Base-by-base conservation (phyloP, 2,113 vertebrate species). In the Megalops atlanticus region DNA sequence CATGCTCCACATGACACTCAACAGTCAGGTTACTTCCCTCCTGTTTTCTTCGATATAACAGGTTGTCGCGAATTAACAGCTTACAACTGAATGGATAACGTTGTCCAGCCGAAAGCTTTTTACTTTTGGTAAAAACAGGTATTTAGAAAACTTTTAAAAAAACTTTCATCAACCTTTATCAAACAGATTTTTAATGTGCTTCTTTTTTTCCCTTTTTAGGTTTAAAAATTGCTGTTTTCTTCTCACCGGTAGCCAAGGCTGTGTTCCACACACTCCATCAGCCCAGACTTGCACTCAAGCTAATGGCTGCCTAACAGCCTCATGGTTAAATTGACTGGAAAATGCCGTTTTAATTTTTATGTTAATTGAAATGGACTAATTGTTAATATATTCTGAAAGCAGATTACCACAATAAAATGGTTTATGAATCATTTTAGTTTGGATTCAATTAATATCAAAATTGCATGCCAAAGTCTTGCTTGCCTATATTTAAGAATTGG, bases 311-410 rank as follows among this genome's bases (percentile, higher is more conserved):
- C 95, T 95, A 92, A 91, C 92, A 91, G 92, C 27, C 86, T 91
- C 94, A 92, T 92, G 92, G 94, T 96, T 96, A 96, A 98, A 98
- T 99, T 98, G 96, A 94, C 95, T 95, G 97, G 96, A 98, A 98
- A 98, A 98, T 96, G 94, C 93, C 94, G 94, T 97, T 97, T 96
- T 97, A 96, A 96, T 96, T 95, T 95, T 97, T 95, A 96, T 98
- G 96, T 96, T 96, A 97, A 95, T 96, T 94, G 94, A 96, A 96
- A 95, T 94, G 95, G 94, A 95, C 95, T 96, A 98, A 97, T 96
- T 97, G 96, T 96, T 96, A 93, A 94, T 94, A 93, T 92, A 94
- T 94, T 93, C 92, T 77, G 85, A 87, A 86, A 86, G 86, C 89
- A 90, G 88, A 92, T 85, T 83, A 88, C 79, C 86, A 88, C 89